A percentile compares a stretch with the other conserved stretches of the same genome.
Conservation (phyloP, 2,113 vertebrate genomes). For the Brachypteracias leptosomus region DNA sequence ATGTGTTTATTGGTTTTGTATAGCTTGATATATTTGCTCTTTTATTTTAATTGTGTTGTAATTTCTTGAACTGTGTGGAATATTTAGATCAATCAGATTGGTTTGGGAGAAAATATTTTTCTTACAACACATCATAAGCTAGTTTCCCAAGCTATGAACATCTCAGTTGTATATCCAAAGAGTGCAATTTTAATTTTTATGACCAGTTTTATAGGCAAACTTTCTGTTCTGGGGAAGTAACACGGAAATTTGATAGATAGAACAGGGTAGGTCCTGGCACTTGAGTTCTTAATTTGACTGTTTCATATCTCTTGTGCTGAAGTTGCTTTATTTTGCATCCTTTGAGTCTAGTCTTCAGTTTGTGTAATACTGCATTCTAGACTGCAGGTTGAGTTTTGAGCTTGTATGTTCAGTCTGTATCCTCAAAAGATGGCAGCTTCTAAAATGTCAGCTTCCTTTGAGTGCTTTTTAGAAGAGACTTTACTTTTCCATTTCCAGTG, state of each 20-base stretch:
- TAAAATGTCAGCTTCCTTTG: not conserved
- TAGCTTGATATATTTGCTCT: not conserved
- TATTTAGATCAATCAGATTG: not conserved
- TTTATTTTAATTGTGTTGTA: not conserved
- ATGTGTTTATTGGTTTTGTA: not conserved
- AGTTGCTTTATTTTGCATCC: not conserved
- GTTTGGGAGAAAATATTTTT: not conserved
- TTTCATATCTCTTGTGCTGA: not conserved
- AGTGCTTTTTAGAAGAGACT: not conserved
- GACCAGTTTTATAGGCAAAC: not conserved
- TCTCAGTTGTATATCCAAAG: not conserved
- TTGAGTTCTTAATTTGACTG: not conserved
- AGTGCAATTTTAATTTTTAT: not conserved
- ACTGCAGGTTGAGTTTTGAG: not conserved
- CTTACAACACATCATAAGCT: not conserved
- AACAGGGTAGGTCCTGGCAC: not conserved
- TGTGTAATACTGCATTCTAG: not conserved
- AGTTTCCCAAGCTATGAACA: not conserved
- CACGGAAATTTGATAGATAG: not conserved
- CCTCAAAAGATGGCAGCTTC: not conserved
- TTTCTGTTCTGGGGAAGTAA: not conserved
- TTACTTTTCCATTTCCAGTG: not conserved
- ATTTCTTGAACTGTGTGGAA: not conserved
- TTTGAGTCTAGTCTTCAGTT: not conserved
- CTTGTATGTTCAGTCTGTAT: not conserved